Conservation (phyloP, 2,888 invertebrate genomes). For the Rhagonycha fulva region DNA sequence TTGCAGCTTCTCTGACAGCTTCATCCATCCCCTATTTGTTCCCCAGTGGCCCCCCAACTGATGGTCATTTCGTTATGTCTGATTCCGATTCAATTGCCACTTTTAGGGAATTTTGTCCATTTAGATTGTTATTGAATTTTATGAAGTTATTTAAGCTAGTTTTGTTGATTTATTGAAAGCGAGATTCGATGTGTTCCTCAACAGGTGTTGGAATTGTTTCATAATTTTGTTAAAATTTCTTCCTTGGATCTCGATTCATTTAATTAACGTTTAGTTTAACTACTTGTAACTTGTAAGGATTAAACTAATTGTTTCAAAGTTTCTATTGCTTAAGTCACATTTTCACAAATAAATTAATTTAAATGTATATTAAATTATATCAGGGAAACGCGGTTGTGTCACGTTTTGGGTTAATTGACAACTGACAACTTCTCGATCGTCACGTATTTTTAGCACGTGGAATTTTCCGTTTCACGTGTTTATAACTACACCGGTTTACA, state of each 20-base stretch:
- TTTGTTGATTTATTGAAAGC: conserved; percentile 14
- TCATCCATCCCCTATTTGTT: conserved; percentile 36
- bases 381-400: background rate
- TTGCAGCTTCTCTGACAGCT: conserved; percentile 42
- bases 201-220: conserved; percentile 14
- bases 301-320: background rate
- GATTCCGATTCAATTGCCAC: conserved; percentile 45
- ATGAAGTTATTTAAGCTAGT: conserved; percentile 24
- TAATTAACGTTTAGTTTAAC: background rate
- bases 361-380: background rate
- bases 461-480: background rate
- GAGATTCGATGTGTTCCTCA: conserved; percentile 13
- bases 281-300: background rate
- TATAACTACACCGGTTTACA: background rate
- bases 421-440: background rate
- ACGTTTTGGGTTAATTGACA: background rate
- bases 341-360: background rate
- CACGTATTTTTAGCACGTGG: background rate
- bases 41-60: conserved; percentile 34
- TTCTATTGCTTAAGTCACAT: background rate
- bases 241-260: background rate
- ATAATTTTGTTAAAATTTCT: background rate
- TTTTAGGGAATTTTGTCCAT: conserved; percentile 33
- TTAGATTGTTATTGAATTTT: conserved; percentile 35
- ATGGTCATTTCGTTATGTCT: conserved; percentile 48